Base-by-base conservation (phyloP, 1,140 invertebrate species). In the Eumaeus atala region DNA sequence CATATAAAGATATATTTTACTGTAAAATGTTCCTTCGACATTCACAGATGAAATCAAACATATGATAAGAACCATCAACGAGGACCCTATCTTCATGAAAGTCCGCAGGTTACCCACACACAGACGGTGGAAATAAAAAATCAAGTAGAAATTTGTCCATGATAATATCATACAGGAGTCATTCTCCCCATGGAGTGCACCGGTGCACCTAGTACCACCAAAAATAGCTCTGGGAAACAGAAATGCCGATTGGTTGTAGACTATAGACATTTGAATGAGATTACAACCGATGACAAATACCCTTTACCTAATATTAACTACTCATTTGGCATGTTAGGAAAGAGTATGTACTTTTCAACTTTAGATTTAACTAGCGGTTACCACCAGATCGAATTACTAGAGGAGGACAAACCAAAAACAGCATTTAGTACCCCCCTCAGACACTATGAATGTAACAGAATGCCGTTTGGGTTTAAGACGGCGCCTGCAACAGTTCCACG, bases 241-340 rank as follows among this genome's bases (percentile, higher is more conserved):
- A 48, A 21, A 10, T 48, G 44, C 16, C 7, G 44, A 21, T 11
- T 48, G 18, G 44, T 48, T 3, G 28, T 28, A 1, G 44, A 48
- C 9, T 28, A 28, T 6, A 2, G 21, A 28, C 21, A 6, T 3
- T 12, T 42, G 4, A 42, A 42, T 14, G 12, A 42, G 3, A 42
- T 42, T 3, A 42, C 12, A 0, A 42, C 7, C 4, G 40, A 42
- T 17, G 40, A 42, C 14, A 42, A 11, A 3, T n/a, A n/a, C n/a
- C 40, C 40, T 7, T 42, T 42, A 42, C 40, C 40, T 12, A 42
- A 42, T 14, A 42, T 12, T 4, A 42, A 42, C n/a, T 9, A 42
- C n/a, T 42, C 14, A 12, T 42, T 42, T 42, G 40, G 14, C 14
- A 42, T 42, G 40, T 12, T 28, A 28, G 21, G 21, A 28, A 28